A percentile compares a stretch with the other conserved stretches of the same genome.
Evolutionary conservation across 2,888 invertebrate species (phyloP).

Genomic region (Thumatha senex): DNA sequence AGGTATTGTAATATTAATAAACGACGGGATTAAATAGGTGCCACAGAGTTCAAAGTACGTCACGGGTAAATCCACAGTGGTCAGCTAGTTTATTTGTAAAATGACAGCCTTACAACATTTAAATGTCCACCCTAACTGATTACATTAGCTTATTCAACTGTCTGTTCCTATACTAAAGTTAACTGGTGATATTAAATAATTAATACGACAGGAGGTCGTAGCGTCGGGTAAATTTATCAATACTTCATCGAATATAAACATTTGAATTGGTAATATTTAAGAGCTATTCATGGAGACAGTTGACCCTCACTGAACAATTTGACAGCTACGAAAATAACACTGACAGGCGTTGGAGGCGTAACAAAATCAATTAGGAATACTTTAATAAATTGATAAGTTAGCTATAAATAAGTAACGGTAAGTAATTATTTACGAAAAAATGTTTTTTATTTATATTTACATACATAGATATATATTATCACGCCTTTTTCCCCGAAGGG

Average conservation of each 20-base stretch:
- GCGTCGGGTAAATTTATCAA: conserved; percentile 10
- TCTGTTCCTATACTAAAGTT: neutral
- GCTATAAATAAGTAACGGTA: neutral
- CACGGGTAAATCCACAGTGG: no score
- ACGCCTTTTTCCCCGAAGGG: no score
- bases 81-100: no score
- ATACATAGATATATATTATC: no score
- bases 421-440: no score
- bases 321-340: conserved; percentile 7
- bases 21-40: no score
- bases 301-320: conserved; percentile 13
- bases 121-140: no score
- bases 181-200: conserved; percentile 13
- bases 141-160: no score
- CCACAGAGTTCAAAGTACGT: no score
- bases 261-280: conserved; percentile 18
- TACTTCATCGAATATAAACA: conserved; percentile 17
- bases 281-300: conserved; percentile 12
- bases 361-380: neutral
- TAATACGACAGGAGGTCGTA: conserved; percentile 2
- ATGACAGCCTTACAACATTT: no score
- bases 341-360: neutral
- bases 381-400: neutral
- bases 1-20: no score
- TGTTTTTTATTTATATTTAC: no score